phyloP scores from a whole-genome alignment of 1,140 invertebrate species.

The Vanessa atalanta region DNA sequence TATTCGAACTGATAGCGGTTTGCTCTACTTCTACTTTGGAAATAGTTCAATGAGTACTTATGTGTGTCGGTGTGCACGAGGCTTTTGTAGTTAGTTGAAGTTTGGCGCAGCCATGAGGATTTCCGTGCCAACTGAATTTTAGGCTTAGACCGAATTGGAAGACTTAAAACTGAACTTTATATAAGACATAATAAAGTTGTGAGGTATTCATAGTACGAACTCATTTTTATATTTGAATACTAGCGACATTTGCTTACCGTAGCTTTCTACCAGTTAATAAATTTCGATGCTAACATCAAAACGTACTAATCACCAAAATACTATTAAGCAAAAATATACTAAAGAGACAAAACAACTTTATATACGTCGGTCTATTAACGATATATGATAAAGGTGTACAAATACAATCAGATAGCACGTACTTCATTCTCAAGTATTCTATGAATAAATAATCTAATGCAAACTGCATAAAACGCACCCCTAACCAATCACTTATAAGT shows the following conservation, averaged over 20 bases:
- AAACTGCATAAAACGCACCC: background rate
- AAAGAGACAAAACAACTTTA: too few relatives aligned
- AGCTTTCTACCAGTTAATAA: too few relatives aligned
- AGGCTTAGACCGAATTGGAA: constrained; percentile 11
- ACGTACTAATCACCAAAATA: too few relatives aligned
- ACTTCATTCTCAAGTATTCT: too few relatives aligned
- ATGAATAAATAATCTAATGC: too few relatives aligned
- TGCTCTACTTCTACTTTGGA: constrained; percentile 17
- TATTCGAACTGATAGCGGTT: constrained; percentile 13
- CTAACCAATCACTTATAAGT: background rate
- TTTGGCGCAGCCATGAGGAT: constrained; percentile 16
- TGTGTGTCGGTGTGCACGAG: constrained; percentile 18
- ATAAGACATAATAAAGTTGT: constrained; percentile 3
- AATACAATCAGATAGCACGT: too few relatives aligned
- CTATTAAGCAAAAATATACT: too few relatives aligned
- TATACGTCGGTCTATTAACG: too few relatives aligned
- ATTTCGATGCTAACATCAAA: too few relatives aligned
- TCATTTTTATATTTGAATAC: background rate
- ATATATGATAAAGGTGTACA: too few relatives aligned
- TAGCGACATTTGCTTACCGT: too few relatives aligned
- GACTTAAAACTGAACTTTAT: constrained; percentile 12
- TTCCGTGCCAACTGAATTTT: constrained; percentile 24
- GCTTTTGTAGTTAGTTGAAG: constrained; percentile 27
- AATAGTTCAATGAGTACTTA: constrained; percentile 26
- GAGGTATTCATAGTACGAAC: background rate